Evolutionary conservation across 2,888 invertebrate genomes (phyloP).

Genomic region (Argyra leucocephala): DNA sequence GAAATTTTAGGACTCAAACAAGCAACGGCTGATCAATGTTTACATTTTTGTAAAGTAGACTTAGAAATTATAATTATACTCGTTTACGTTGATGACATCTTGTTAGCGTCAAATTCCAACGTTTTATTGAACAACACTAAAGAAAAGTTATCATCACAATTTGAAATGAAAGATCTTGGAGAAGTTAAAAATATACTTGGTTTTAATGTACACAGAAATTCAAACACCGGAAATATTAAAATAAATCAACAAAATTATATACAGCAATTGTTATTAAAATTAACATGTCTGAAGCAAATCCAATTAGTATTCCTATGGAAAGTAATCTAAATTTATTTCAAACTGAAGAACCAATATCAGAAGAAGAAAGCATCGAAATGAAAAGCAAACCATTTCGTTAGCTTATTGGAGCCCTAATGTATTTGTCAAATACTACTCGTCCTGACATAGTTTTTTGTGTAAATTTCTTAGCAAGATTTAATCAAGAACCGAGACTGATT

Average conservation of each 20-base stretch:
- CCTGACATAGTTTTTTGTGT: too few relatives aligned
- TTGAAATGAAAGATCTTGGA: constrained; percentile 17
- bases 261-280: constrained; percentile 17
- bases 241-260: constrained; percentile 14
- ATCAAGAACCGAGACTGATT: too few relatives aligned
- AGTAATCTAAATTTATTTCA: constrained; percentile 15
- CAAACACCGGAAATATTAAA: constrained; percentile 8
- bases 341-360: constrained; percentile 16
- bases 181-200: constrained; percentile 16
- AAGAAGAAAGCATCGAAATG: constrained; percentile 11
- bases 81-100: constrained; percentile 15
- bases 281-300: too few relatives aligned
- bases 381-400: constrained; percentile 12
- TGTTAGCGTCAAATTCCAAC: constrained; percentile 14
- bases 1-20: constrained; percentile 2
- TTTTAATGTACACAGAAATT: constrained; percentile 14
- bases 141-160: constrained; percentile 12
- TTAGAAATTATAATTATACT: constrained; percentile 9
- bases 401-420: constrained; percentile 11
- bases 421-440: too few relatives aligned
- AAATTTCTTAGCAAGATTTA: too few relatives aligned
- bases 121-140: constrained; percentile 9
- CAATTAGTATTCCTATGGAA: too few relatives aligned
- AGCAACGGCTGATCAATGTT: constrained; percentile 12
- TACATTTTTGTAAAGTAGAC: not conserved